A percentile compares a stretch with the other conserved stretches of the same genome.
Conservation (phyloP, 2,888 invertebrate genomes). For the Noctua janthe region DNA sequence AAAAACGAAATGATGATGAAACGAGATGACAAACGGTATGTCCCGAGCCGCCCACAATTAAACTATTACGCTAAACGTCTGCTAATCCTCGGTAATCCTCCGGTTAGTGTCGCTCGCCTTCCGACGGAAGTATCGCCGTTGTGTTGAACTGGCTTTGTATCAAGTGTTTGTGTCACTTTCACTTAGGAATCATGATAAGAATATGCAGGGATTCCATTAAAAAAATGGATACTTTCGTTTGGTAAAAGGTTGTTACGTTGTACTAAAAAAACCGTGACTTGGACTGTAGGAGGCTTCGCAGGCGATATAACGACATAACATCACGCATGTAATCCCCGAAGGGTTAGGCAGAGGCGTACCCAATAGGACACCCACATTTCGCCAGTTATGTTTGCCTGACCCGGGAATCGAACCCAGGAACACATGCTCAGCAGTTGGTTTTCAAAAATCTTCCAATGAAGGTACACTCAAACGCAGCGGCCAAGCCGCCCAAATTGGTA, state of each 20-base stretch:
- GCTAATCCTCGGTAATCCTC: constrained; percentile 46
- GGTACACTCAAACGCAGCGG: too few relatives aligned
- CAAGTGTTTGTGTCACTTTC: constrained; percentile 30
- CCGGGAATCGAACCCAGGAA: too few relatives aligned
- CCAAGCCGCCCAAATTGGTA: too few relatives aligned
- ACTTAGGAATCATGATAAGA: not conserved
- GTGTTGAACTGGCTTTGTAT: not conserved
- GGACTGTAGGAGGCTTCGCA: not conserved
- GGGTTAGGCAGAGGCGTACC: too few relatives aligned
- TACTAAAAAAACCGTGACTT: not conserved
- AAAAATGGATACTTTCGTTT: not conserved
- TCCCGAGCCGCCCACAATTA: constrained; percentile 37
- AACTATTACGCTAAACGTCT: constrained; percentile 37
- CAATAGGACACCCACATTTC: too few relatives aligned
- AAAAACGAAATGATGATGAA: not conserved
- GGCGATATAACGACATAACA: not conserved
- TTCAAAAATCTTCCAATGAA: too few relatives aligned
- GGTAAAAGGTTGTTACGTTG: not conserved
- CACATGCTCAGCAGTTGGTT: too few relatives aligned
- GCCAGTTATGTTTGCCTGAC: too few relatives aligned
- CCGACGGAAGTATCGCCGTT: constrained; percentile 38
- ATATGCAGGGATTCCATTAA: not conserved
- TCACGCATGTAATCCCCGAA: too few relatives aligned
- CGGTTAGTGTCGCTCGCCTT: constrained; percentile 7
- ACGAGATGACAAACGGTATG: not conserved